Evolutionary conservation across 2,888 invertebrate genomes (phyloP).

Genomic region (Catocala fraxini): DNA sequence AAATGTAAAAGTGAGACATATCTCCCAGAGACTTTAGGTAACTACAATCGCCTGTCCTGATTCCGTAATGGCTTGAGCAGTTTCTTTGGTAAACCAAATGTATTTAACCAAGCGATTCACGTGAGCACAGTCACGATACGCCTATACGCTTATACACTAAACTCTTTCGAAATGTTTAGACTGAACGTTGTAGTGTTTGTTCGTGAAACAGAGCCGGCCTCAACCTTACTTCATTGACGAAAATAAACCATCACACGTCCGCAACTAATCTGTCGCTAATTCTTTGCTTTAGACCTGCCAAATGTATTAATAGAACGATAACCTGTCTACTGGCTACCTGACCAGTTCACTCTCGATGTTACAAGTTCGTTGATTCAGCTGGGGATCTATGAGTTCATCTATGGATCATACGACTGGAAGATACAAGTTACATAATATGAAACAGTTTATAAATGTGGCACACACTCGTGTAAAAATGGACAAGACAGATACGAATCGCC

Average conservation of each 20-base stretch:
- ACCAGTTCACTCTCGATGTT: slow-evolving; percentile 27
- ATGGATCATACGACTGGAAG: too few relatives aligned
- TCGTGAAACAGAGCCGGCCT: slow-evolving; percentile 56
- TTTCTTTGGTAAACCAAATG: too few relatives aligned
- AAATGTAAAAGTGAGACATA: too few relatives aligned
- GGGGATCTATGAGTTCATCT: background rate
- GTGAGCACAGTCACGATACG: slow-evolving; percentile 2
- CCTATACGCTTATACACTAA: background rate
- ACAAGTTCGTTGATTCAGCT: slow-evolving; percentile 1
- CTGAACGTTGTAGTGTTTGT: slow-evolving; percentile 31
- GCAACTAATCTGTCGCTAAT: slow-evolving; percentile 63
- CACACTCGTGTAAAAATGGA: too few relatives aligned
- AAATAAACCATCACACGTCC: slow-evolving; percentile 68
- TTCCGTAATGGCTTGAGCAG: too few relatives aligned
- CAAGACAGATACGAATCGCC: too few relatives aligned
- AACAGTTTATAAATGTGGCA: too few relatives aligned
- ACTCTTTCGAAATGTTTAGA: slow-evolving; percentile 10
- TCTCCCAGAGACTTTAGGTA: too few relatives aligned
- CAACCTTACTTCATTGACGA: slow-evolving; percentile 67
- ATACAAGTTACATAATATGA: too few relatives aligned
- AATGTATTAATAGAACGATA: slow-evolving; percentile 63
- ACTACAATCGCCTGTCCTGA: too few relatives aligned
- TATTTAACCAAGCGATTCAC: background rate
- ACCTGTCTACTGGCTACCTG: slow-evolving; percentile 47
- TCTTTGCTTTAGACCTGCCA: slow-evolving; percentile 65